A percentile compares a stretch with the other conserved stretches of the same genome.
Conservation (phyloP, 2,797 vertebrate genomes). For the Poecilia picta region DNA sequence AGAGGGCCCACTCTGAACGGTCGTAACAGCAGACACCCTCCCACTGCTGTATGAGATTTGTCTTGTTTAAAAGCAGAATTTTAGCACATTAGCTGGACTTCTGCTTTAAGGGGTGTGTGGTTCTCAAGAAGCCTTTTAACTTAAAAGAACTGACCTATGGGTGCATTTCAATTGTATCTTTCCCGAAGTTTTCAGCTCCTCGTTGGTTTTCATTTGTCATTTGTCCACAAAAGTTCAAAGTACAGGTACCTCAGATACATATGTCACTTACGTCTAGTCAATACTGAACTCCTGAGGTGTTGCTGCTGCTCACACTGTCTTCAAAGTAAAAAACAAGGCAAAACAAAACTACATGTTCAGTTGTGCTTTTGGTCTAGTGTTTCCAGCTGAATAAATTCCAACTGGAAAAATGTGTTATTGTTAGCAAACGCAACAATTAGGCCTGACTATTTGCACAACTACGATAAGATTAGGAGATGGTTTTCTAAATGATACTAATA, state of each 20-base stretch:
- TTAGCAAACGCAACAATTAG: not conserved
- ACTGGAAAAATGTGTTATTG: not conserved
- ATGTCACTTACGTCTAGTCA: not conserved
- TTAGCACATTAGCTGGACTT: constrained; percentile 20
- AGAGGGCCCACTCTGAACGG: constrained; percentile 83
- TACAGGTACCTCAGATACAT: not conserved
- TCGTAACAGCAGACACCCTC: constrained; percentile 79
- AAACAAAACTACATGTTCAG: not conserved
- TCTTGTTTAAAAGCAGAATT: constrained; percentile 8
- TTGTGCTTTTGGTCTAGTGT: not conserved
- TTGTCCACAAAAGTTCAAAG: not conserved
- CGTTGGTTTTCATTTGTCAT: not conserved
- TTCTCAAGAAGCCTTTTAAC: constrained; percentile 53
- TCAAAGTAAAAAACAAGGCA: not conserved
- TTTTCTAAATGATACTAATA: not conserved
- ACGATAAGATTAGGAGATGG: not conserved
- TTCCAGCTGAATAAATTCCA: not conserved
- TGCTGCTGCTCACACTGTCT: not conserved
- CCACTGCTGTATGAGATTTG: constrained; percentile 83
- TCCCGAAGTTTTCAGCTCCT: constrained; percentile 22
- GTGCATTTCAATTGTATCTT: constrained; percentile 36
- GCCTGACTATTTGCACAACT: not conserved
- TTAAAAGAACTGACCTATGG: constrained; percentile 44
- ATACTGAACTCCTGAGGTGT: not conserved
- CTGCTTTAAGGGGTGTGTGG: constrained; percentile 29